Percentiles rank a stretch among this genome's conserved stretches.
Evolutionary conservation across 2,113 vertebrate species (phyloP).

Genomic region (Sialia sialis): DNA sequence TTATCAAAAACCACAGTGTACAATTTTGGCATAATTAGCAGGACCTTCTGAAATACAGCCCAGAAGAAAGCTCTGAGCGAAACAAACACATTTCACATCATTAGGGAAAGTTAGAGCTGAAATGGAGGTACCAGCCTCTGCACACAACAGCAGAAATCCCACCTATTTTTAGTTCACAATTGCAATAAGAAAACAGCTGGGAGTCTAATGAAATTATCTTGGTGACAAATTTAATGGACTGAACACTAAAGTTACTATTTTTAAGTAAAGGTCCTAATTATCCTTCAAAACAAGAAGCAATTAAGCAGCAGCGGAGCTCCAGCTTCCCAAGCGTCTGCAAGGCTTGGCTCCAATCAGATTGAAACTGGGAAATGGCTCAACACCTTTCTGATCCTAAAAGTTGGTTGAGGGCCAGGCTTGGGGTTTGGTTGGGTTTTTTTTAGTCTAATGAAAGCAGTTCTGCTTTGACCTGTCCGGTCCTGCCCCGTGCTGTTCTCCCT

Average conservation of each 20-base stretch:
- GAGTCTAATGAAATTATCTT: constrained; percentile 42
- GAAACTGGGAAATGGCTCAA: constrained; percentile 49
- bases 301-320: constrained; percentile 22
- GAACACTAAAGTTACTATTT: constrained; percentile 65
- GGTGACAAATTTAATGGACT: constrained; percentile 61
- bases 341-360: not conserved
- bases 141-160: not conserved
- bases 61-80: not conserved
- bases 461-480: constrained; percentile 11
- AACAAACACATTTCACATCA: constrained; percentile 21
- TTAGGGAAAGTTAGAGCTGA: not conserved
- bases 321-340: not conserved
- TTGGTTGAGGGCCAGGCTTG: not conserved
- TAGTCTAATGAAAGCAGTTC: not conserved
- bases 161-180: constrained; percentile 59
- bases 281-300: constrained; percentile 55
- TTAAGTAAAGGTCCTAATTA: constrained; percentile 58
- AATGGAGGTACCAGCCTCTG: constrained; percentile 20
- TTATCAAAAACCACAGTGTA: constrained; percentile 35
- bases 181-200: constrained; percentile 55
- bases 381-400: constrained; percentile 43
- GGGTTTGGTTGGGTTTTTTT: not conserved
- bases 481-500: not conserved
- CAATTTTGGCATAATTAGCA: constrained; percentile 28
- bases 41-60: constrained; percentile 26